A percentile compares a stretch with the other conserved stretches of the same genome.
Evolutionary conservation across 2,797 vertebrate genomes (phyloP).

Genomic region (Poecilia velifera): DNA sequence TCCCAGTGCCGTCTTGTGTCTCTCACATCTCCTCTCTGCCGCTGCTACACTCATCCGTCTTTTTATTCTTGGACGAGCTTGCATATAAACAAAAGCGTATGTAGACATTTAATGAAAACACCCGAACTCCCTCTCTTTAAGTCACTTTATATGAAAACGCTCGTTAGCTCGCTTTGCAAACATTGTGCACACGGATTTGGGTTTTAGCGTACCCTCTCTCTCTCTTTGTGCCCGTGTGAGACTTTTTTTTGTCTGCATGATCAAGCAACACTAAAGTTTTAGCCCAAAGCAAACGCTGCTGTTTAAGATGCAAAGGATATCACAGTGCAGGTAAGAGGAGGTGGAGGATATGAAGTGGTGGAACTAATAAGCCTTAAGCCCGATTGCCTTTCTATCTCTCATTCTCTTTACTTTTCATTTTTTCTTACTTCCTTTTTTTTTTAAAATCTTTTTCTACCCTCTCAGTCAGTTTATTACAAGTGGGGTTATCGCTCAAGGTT

Average conservation of each 20-base stretch:
- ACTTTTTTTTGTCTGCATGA: conserved; percentile 36
- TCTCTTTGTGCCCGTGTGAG: conserved; percentile 20
- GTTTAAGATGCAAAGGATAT: conserved; percentile 76
- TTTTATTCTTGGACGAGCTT: conserved; percentile 11
- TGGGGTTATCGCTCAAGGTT: conserved; percentile 64
- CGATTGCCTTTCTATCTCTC: conserved; percentile 33
- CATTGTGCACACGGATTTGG: conserved; percentile 5
- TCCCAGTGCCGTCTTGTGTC: conserved; percentile 16
- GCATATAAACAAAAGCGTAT: neutral
- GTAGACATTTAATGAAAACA: conserved; percentile 2
- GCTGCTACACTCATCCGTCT: conserved; percentile 20
- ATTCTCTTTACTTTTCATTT: conserved; percentile 21
- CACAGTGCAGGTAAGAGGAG: conserved; percentile 71
- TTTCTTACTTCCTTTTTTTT: conserved; percentile 33
- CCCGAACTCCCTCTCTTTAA: conserved; percentile 19
- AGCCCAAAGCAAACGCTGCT: conserved; percentile 63
- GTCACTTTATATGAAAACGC: conserved; percentile 13
- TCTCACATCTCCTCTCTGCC: conserved; percentile 32
- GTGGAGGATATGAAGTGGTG: conserved; percentile 74
- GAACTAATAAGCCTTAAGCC: conserved; percentile 79
- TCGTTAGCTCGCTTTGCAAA: neutral
- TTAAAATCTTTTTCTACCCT: conserved; percentile 24
- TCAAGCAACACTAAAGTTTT: conserved; percentile 58
- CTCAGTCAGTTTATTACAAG: conserved; percentile 66
- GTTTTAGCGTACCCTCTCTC: conserved; percentile 1